Percentiles rank a stretch among this genome's conserved stretches.
Evolutionary conservation across 2,888 invertebrate species (phyloP).

Genomic region (Pediacus dermestoides): DNA sequence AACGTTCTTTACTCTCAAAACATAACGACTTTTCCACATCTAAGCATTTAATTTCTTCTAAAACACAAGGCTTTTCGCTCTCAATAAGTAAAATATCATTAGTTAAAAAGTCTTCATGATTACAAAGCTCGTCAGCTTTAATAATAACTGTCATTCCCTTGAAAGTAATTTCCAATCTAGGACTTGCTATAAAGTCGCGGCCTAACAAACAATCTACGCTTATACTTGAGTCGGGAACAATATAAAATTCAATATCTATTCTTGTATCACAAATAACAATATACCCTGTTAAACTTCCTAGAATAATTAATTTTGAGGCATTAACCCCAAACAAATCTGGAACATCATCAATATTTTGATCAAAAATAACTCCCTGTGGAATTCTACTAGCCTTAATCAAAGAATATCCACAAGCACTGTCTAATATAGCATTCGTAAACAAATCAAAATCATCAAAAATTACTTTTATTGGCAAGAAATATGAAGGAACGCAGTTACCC

Average conservation of each 20-base stretch:
- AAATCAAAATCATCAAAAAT: not conserved
- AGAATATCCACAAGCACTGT: conserved; percentile 3
- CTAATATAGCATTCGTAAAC: conserved; percentile 5
- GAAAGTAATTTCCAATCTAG: conserved; percentile 1
- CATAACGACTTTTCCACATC: not conserved
- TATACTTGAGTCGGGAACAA: not conserved
- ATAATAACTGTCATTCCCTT: not conserved
- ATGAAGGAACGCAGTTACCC: not conserved
- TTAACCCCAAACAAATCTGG: conserved; percentile 8
- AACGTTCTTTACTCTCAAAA: not conserved
- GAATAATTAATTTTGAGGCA: conserved; percentile 8
- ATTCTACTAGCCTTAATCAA: conserved; percentile 1
- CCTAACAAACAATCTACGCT: conserved; percentile 1
- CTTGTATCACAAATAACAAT: not conserved
- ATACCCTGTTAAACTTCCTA: conserved; percentile 5
- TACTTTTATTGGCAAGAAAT: not conserved
- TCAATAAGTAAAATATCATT: not conserved
- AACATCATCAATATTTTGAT: not conserved
- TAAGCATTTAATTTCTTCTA: not conserved
- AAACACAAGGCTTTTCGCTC: too few relatives aligned
- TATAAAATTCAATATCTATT: not conserved
- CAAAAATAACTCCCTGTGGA: not conserved
- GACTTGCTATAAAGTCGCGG: not conserved
- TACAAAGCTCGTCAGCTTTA: not conserved
- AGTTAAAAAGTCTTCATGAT: not conserved